Conservation (phyloP, 2,888 invertebrate species). For the Chaetogeoica ovagalla region DNA sequence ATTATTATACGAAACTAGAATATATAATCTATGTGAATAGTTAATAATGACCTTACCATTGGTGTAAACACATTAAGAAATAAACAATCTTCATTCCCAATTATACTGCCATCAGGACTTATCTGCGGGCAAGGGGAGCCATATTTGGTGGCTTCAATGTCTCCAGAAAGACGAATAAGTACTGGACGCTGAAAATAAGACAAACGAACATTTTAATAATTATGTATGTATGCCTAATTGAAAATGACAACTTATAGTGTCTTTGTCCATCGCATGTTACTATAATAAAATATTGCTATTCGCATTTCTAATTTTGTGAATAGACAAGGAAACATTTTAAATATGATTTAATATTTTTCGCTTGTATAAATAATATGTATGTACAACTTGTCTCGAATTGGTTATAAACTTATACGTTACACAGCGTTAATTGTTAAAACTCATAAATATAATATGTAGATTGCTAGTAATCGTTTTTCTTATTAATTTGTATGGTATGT, state of each 20-base stretch:
- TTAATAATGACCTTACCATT: conserved; percentile 57
- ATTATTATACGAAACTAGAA: conserved; percentile 9
- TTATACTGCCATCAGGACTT: conserved; percentile 58
- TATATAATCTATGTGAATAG: conserved; percentile 57
- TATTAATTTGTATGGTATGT: too few species aligned
- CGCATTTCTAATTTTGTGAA: neutral
- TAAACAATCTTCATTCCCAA: conserved; percentile 71
- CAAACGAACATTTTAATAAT: neutral
- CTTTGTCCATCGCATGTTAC: neutral
- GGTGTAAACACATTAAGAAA: conserved; percentile 77
- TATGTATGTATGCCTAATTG: too few species aligned
- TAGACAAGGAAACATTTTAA: neutral
- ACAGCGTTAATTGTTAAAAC: too few species aligned
- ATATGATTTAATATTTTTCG: too few species aligned
- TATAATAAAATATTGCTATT: neutral
- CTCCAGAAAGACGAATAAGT: conserved; percentile 62
- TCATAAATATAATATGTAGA: too few species aligned
- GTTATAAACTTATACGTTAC: too few species aligned
- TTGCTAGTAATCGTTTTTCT: too few species aligned
- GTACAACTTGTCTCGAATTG: too few species aligned
- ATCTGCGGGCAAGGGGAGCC: conserved; percentile 69
- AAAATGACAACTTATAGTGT: too few species aligned
- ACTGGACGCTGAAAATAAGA: conserved; percentile 63
- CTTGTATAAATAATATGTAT: too few species aligned
- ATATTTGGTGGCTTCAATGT: conserved; percentile 65